Base-by-base conservation (phyloP, 2,797 vertebrate genomes). In the Oophaga sylvatica region DNA sequence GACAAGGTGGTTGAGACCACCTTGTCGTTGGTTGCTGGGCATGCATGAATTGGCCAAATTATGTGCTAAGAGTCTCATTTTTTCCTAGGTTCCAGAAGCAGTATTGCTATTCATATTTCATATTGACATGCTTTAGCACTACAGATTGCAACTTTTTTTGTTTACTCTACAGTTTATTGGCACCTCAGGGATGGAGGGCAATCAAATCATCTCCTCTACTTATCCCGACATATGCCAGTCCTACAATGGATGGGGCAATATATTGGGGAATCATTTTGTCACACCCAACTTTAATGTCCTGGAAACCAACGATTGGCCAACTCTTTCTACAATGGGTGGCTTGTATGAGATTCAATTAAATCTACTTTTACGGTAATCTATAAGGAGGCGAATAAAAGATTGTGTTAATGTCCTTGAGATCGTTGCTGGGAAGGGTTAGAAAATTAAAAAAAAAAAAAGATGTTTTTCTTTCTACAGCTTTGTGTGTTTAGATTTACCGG, bases 401-500 rank as follows among this genome's bases (percentile, higher is more conserved):
- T 53, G 67, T 45, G 75, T 83, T 22, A 53, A 65, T 68, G 63
- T 78, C 70, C 87, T 83, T 83, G 62, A 83, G 67, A 87, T 60
- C 31, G 16, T 57, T 79, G 76, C 71, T 84, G 76, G 76, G 77
- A 73, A 70, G 65, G 45, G 80, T 80, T 63, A 10, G 35, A 70
- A 84, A 83, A 77, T 68, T 3, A 35, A 35, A 35, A 35, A 68
- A 31, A 45, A 80, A 83, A 53, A 81, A 88, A 31, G 35, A 73
- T 53, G 12, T 84, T 84, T 73, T 84, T 41, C 48, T 80, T 84
- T 63, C 65, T 67, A 16, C 48, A 75, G 68, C 83, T 81, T 81
- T 81, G 48, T 81, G 68, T 29, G 63, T 76, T 59, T 85, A 71
- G 65, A 81, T 75, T 31, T 80, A 78, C 78, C 41, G 56, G 63